Conservation (phyloP, 2,888 invertebrate species). For the Oscheius sp. region DNA sequence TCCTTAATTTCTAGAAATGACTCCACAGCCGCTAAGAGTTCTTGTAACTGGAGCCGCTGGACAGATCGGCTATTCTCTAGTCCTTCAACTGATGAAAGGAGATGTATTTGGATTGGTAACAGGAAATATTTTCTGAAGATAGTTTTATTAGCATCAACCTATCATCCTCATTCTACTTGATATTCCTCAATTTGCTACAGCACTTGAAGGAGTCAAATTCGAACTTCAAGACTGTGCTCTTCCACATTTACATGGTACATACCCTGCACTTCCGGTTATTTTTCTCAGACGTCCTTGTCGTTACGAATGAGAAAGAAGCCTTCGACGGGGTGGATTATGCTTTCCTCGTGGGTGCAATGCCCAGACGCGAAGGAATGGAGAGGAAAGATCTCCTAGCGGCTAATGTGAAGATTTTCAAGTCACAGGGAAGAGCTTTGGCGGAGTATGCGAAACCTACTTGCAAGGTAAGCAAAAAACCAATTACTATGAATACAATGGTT, state of each 20-base stretch:
- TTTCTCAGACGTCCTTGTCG: conserved; percentile 79
- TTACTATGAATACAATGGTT: too few relatives aligned
- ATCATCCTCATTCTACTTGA: conserved; percentile 89
- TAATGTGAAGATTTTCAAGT: conserved; percentile 97
- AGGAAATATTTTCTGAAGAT: conserved; percentile 27
- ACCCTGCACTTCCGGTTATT: background rate
- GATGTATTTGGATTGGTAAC: conserved; percentile 48
- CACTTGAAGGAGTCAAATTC: conserved; percentile 96
- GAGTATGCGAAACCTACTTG: conserved; percentile 88
- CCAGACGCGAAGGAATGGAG: conserved; percentile 96
- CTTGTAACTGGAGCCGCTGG: conserved; percentile 97
- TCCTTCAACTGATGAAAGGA: conserved; percentile 87
- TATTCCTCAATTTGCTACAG: conserved; percentile 92
- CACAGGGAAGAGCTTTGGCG: conserved; percentile 91
- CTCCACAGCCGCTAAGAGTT: conserved; percentile 62
- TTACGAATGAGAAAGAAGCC: conserved; percentile 86
- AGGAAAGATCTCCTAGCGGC: conserved; percentile 94
- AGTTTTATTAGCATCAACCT: conserved; percentile 72
- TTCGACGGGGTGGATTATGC: conserved; percentile 95
- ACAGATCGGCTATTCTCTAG: conserved; percentile 95
- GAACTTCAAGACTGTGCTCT: conserved; percentile 94
- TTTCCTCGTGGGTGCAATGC: conserved; percentile 97
- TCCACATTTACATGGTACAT: conserved; percentile 81
- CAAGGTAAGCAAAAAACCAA: conserved; percentile 74
- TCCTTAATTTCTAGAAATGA: conserved; percentile 26